Evolutionary conservation across 2,797 vertebrate species (phyloP), one percentile per base, ranked within the genome.

Genomic region (Bradypodion pumilum): DNA sequence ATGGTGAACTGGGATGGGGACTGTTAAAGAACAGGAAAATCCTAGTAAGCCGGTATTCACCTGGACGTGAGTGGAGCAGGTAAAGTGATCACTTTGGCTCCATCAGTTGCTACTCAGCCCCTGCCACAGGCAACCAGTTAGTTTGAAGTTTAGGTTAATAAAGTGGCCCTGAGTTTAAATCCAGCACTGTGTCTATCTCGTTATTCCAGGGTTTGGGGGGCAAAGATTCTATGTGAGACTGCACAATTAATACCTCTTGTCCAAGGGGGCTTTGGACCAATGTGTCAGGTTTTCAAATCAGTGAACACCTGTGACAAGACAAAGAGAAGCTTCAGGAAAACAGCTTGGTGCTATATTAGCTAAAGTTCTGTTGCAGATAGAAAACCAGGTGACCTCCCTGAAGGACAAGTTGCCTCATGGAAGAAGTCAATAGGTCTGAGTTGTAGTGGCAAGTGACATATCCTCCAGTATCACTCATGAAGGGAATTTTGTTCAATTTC

Each of bases 391-490:
- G 25, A 72, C 3, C 40, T 27, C 69, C 40, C 25, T 13, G 10
- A 70, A 72, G 25, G 69, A 29, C 16, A 72, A 29, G 19, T 37
- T 35, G 9, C 23, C 40, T 19, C 40, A 72, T 5, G 10, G 23
- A 72, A 10, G 69, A 27, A 72, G 10, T 72, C 27, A 72, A 25
- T 27, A 44, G 69, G 42, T 25, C 19, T 37, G 66, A 69, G 63
- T 85, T 49, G 40, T 65, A 84, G 63, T 10, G 0, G 78, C 88
- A 79, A 16, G 87, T 82, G 62, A 72, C 49, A 19, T n/a, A 59
- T 40, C 25, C 37, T 40, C n/a, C 40, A 44, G 27, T 15, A 32
- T 32, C 70, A 4, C 27, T 29, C 6, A 2, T 32, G 44, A 74
- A 29, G 72, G 29, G 15, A 7, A 74, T 52, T 32, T 32, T 52